These are phyloP conservation scores for Anas flavirostris DNA, from an alignment of 2,797 vertebrate genomes.

Conservation along the genomic window DNA sequence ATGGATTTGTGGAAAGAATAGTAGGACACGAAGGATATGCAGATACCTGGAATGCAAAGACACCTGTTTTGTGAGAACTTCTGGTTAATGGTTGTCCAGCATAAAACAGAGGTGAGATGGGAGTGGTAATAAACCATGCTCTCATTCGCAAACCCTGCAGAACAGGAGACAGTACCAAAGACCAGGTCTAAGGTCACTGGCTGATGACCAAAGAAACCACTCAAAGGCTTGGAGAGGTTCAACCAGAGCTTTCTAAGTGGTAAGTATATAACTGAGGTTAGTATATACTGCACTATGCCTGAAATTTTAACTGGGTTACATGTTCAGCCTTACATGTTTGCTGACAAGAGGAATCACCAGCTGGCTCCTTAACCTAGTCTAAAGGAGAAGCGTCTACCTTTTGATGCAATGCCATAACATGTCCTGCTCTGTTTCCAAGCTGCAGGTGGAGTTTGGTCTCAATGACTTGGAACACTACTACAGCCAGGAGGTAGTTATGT, in stretches of 20 bases:
- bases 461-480: neutral
- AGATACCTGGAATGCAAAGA: neutral
- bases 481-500: neutral
- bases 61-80: neutral
- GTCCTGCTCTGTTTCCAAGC: neutral
- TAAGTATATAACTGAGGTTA: neutral
- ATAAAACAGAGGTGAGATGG: neutral
- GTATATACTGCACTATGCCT: neutral
- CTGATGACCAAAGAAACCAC: neutral
- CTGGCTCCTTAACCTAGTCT: neutral
- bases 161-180: neutral
- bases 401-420: accelerated
- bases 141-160: accelerated
- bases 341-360: neutral
- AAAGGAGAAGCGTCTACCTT: neutral
- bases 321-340: neutral
- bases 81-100: neutral
- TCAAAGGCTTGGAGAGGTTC: neutral
- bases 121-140: neutral
- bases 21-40: neutral
- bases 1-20: neutral
- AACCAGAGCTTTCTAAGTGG: neutral
- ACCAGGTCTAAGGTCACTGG: neutral
- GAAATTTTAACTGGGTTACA: neutral
- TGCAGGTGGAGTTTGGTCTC: neutral